Conservation (phyloP, 1,140 invertebrate species). For the Drosophila ananassae region DNA sequence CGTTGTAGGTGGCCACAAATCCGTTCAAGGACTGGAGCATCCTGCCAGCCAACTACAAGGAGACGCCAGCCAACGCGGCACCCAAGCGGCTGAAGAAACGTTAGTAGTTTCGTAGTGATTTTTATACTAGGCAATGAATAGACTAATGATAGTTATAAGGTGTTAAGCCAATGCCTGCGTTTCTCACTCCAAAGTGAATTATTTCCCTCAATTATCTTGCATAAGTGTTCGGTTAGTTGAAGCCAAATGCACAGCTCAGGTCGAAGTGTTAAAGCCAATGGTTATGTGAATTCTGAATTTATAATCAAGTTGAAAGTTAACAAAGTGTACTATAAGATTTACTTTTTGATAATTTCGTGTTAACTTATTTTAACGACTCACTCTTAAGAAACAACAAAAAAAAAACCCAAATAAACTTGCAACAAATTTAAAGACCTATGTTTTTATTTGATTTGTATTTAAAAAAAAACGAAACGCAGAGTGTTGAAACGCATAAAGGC, state of each 20-base stretch:
- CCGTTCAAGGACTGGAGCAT: slow-evolving; percentile 92
- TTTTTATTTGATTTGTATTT: slow-evolving; percentile 65
- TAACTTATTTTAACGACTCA: slow-evolving; percentile 39
- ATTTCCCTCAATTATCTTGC: slow-evolving; percentile 8
- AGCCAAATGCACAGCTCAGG: slow-evolving; percentile 25
- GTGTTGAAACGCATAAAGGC: slow-evolving; percentile 39
- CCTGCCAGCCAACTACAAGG: slow-evolving; percentile 80
- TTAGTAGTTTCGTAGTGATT: slow-evolving; percentile 69
- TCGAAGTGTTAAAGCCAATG: not conserved
- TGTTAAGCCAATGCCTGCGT: slow-evolving; percentile 51
- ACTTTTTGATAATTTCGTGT: slow-evolving; percentile 19
- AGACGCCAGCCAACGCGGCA: slow-evolving; percentile 74
- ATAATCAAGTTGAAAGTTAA: slow-evolving; percentile 21
- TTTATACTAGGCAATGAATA: slow-evolving; percentile 52
- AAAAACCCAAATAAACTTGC: slow-evolving; percentile 47
- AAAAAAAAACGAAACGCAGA: not conserved
- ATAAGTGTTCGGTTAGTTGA: slow-evolving; percentile 4
- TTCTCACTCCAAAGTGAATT: slow-evolving; percentile 64
- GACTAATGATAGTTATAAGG: slow-evolving; percentile 24
- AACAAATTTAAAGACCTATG: slow-evolving; percentile 45
- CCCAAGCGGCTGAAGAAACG: slow-evolving; percentile 83
- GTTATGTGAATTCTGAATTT: slow-evolving; percentile 12
- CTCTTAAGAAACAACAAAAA: slow-evolving; percentile 11
- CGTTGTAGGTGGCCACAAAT: slow-evolving; percentile 88
- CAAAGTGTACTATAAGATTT: slow-evolving; percentile 8